Base-by-base conservation (phyloP, 2,888 invertebrate genomes). In the Encarsia formosa region DNA sequence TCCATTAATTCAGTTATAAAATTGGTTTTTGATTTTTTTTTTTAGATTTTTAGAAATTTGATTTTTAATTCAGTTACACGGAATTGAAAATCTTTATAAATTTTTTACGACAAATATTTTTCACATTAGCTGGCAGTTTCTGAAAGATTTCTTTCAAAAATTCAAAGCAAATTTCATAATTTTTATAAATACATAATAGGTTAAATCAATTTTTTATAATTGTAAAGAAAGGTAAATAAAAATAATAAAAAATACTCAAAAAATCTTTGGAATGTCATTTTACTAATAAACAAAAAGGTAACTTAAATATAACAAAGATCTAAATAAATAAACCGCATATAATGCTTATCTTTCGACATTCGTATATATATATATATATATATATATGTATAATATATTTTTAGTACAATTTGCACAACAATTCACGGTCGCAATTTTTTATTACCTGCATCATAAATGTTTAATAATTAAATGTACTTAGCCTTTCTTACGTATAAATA, bases 181-280 rank as follows among this genome's bases (percentile, higher is more conserved):
- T n/a, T n/a, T n/a, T n/a, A n/a, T n/a, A n/a, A n/a, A n/a, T n/a
- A n/a, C n/a, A n/a, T n/a, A n/a, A n/a, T n/a, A n/a, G n/a, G n/a
- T n/a, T n/a, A n/a, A n/a, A n/a, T n/a, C n/a, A n/a, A n/a, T n/a
- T n/a, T n/a, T n/a, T n/a, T n/a, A n/a, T n/a, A n/a, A n/a, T n/a
- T n/a, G n/a, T 34, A 49, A 54, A 22, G 19, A 48, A 51, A 49
- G 49, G 52, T 52, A 50, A 43, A 54, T 46, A 13, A 54, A 42
- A 24, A 8, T 38, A 54, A 52, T 34, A 50, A 53, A 49, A 40
- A 43, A 22, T 37, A 54, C 31, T 50, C 42, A 8, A 13, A 15
- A 47, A 23, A 54, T 65, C 64, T 65, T 65, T 65, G 65, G 65
- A 65, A 64, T 64, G 62, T 57, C 48, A 60, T 53, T 54, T 63